phyloP scores from a whole-genome alignment of 2,113 vertebrate genomes.

The Geothlypis trichas region DNA sequence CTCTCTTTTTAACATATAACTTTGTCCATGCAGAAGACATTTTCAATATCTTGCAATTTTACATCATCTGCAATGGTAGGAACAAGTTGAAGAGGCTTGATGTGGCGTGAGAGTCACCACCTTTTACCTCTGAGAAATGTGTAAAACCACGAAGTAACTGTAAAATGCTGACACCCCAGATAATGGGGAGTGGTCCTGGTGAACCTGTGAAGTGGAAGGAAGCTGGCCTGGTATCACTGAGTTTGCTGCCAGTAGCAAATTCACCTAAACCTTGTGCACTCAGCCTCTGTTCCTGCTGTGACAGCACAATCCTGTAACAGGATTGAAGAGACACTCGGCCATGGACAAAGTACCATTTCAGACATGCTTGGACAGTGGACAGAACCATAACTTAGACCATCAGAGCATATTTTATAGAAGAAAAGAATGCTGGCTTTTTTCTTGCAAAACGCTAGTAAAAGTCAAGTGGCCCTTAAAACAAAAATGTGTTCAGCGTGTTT shows the following conservation, averaged over 20 bases:
- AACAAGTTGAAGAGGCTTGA: neutral
- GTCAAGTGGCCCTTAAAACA: neutral
- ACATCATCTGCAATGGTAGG: neutral
- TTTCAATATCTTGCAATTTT: neutral
- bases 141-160: neutral
- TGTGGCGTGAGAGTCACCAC: neutral
- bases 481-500: neutral
- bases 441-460: neutral
- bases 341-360: conserved; percentile 17
- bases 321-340: conserved; percentile 56
- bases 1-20: neutral
- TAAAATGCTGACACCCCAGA: neutral
- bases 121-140: neutral
- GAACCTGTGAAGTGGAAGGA: neutral
- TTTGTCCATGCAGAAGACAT: neutral
- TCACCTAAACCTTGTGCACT: conserved; percentile 43
- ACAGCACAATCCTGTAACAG: conserved; percentile 42
- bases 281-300: conserved; percentile 42
- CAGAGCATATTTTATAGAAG: conserved; percentile 33
- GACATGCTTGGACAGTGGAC: neutral
- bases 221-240: neutral
- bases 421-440: neutral
- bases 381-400: conserved; percentile 49
- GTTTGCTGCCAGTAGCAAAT: conserved; percentile 17
- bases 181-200: neutral